Evolutionary conservation across 2,797 vertebrate species (phyloP).

Genomic region (Schizopygopsis malacanthus): DNA sequence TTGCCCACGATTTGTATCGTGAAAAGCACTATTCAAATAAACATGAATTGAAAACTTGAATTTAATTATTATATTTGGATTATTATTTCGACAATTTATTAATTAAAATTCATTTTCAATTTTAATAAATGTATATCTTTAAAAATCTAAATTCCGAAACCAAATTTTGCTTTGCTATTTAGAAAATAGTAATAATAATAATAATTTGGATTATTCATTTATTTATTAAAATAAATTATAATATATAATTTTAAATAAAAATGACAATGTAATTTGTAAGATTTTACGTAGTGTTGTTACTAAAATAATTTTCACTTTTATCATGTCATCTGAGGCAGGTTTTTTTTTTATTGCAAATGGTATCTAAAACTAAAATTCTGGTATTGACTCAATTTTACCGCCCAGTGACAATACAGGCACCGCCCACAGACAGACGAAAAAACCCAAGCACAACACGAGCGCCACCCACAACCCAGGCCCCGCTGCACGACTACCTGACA

Average conservation of each 20-base stretch:
- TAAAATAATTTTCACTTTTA: no score
- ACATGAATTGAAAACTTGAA: no score
- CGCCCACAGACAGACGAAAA: constrained; percentile 19
- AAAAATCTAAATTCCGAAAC: neutral
- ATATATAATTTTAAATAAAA: neutral
- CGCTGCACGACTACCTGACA: constrained; percentile 57
- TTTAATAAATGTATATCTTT: neutral
- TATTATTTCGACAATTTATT: neutral
- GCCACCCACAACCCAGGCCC: constrained; percentile 29
- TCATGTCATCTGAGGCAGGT: neutral
- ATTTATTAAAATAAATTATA: neutral
- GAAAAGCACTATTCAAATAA: no score
- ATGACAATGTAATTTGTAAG: neutral
- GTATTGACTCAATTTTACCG: neutral
- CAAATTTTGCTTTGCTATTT: neutral
- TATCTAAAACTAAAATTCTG: neutral
- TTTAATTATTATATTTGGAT: neutral
- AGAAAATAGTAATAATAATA: no score
- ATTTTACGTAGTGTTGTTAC: neutral
- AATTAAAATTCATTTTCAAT: neutral
- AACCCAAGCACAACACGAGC: constrained; percentile 16
- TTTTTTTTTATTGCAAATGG: neutral
- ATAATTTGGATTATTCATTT: neutral
- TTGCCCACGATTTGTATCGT: no score
- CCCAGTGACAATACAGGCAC: neutral